Conservation (phyloP, 2,888 invertebrate genomes). For the Dryobota labecula region DNA sequence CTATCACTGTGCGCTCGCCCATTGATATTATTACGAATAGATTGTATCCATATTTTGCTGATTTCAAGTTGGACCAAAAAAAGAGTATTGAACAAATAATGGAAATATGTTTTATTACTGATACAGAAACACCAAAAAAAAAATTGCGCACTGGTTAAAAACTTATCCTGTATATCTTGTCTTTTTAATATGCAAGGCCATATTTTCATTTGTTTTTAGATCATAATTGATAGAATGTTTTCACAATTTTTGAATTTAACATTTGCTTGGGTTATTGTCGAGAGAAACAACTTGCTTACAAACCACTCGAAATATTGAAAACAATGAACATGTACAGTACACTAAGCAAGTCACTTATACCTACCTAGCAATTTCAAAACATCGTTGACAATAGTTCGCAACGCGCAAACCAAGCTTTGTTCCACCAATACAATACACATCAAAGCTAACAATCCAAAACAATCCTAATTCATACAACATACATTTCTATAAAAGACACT, state of each 20-base stretch:
- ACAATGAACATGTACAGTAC: not conserved
- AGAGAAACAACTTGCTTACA: not conserved
- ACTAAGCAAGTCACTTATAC: not conserved
- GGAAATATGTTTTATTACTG: too few relatives aligned
- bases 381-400: not conserved
- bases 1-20: too few relatives aligned
- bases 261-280: not conserved
- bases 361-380: conserved; percentile 1
- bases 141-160: too few relatives aligned
- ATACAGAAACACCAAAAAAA: too few relatives aligned
- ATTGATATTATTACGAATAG: too few relatives aligned
- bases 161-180: too few relatives aligned
- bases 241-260: not conserved
- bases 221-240: not conserved
- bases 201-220: not conserved
- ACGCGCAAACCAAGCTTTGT: not conserved
- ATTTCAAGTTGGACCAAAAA: too few relatives aligned
- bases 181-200: too few relatives aligned
- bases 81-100: too few relatives aligned
- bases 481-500: conserved; percentile 28
- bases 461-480: conserved; percentile 12
- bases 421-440: conserved; percentile 11
- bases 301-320: not conserved
- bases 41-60: too few relatives aligned
- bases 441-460: conserved; percentile 23